Evolutionary conservation across 1,140 invertebrate species (phyloP).

Genomic region (Daktulosphaira vitifoliae): DNA sequence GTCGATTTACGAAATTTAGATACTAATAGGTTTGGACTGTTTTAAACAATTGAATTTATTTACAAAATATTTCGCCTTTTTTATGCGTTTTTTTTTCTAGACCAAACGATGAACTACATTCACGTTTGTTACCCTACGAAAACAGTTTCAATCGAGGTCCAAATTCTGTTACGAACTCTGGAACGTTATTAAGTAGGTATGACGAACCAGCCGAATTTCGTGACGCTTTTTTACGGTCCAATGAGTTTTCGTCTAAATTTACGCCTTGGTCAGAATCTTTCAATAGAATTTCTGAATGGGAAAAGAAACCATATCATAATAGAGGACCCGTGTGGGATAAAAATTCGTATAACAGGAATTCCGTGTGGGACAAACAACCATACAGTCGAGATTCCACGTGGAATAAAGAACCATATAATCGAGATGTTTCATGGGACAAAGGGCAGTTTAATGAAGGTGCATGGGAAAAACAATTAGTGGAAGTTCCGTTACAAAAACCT

Average conservation of each 20-base stretch:
- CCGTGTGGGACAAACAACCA: slow-evolving; percentile 1
- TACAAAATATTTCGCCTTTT: too few relatives aligned
- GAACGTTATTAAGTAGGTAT: background rate
- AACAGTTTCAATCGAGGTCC: background rate
- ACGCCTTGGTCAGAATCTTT: slow-evolving; percentile 16
- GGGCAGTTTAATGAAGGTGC: background rate
- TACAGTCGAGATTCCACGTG: background rate
- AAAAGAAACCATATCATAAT: background rate
- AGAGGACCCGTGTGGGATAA: background rate
- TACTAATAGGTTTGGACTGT: background rate
- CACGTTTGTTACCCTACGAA: slow-evolving; percentile 2
- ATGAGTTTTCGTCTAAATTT: slow-evolving; percentile 17
- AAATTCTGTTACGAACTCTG: background rate
- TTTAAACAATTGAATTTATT: background rate
- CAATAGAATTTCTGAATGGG: background rate
- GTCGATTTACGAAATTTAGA: slow-evolving; percentile 3
- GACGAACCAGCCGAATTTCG: slow-evolving; percentile 29
- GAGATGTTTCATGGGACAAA: background rate
- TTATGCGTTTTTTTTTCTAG: too few relatives aligned
- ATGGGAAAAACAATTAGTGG: slow-evolving; percentile 16
- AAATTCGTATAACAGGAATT: background rate
- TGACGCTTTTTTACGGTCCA: background rate
- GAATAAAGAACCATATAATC: background rate
- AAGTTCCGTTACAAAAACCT: slow-evolving; percentile 4
- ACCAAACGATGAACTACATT: background rate